phyloP scores from a whole-genome alignment of 2,888 invertebrate species.

The Limnephilus auricula region DNA sequence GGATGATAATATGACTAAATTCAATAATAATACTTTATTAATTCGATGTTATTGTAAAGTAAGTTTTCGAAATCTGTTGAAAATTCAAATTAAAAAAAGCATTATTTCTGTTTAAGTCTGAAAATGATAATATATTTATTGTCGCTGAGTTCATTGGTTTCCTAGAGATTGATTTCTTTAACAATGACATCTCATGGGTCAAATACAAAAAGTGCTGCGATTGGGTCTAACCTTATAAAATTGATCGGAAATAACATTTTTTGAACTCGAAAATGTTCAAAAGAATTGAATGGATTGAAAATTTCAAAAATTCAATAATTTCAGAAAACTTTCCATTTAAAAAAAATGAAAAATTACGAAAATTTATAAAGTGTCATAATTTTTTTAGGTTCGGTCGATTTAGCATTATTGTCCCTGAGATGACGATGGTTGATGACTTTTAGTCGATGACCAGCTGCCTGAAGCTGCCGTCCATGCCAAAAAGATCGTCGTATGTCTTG shows the following conservation, averaged over 20 bases:
- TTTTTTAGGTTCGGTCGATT: not conserved
- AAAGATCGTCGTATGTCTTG: conserved; percentile 90
- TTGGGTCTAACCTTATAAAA: no score
- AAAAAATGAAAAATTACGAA: no score
- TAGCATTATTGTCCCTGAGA: not conserved
- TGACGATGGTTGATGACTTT: conserved; percentile 66
- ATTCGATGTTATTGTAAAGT: not conserved
- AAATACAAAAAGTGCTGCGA: not conserved
- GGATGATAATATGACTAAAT: conserved; percentile 27
- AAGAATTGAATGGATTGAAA: not conserved
- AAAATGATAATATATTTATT: not conserved
- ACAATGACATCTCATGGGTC: not conserved
- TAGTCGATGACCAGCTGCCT: conserved; percentile 90
- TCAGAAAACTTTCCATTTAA: no score
- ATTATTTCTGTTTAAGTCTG: not conserved
- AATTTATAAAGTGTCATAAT: not conserved
- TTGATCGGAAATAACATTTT: not conserved
- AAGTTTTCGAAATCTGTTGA: not conserved
- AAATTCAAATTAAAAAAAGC: not conserved
- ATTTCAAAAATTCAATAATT: not conserved
- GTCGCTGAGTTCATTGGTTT: conserved; percentile 48
- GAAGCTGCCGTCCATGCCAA: conserved; percentile 94
- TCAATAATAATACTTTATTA: not conserved
- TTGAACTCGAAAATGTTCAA: not conserved
- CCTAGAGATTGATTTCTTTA: conserved; percentile 24